A percentile compares a stretch with the other conserved stretches of the same genome.
Evolutionary conservation across 2,888 invertebrate genomes (phyloP).

Genomic region (Silvanus unidentatus): DNA sequence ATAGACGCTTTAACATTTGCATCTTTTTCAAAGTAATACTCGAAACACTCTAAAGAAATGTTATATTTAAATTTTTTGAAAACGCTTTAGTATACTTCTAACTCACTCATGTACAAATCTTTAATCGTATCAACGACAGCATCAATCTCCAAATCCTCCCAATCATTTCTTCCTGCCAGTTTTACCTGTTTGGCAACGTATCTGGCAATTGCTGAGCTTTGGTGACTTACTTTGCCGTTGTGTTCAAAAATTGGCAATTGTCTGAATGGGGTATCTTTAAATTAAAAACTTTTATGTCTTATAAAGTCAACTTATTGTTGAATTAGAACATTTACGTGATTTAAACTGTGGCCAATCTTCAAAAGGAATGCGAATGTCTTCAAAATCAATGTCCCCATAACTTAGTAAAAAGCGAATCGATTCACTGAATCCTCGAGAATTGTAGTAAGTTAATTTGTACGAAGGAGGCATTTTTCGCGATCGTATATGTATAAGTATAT

Average conservation of each 20-base stretch:
- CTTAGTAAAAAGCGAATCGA: background rate
- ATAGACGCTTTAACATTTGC: slow-evolving; percentile 48
- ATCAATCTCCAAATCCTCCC: slow-evolving; percentile 59
- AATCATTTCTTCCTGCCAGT: slow-evolving; percentile 52
- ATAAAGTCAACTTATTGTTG: no score
- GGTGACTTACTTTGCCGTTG: slow-evolving; percentile 58
- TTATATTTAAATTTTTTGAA: background rate
- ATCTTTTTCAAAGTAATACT: slow-evolving; percentile 52
- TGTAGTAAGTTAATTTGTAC: background rate
- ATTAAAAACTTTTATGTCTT: background rate
- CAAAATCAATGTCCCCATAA: background rate
- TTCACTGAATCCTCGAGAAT: background rate
- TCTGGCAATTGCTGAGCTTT: slow-evolving; percentile 56
- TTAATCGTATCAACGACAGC: slow-evolving; percentile 55
- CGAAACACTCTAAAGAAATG: slow-evolving; percentile 46
- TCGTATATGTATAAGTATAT: no score
- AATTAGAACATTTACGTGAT: slow-evolving; percentile 26
- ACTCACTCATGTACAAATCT: slow-evolving; percentile 55
- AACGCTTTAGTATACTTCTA: background rate
- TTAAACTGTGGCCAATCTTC: slow-evolving; percentile 35
- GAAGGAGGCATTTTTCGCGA: background rate
- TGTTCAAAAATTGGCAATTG: slow-evolving; percentile 59
- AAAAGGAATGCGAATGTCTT: slow-evolving; percentile 44
- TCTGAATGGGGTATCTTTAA: slow-evolving; percentile 53
- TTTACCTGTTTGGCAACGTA: slow-evolving; percentile 58